Evolutionary conservation across 2,888 invertebrate genomes (phyloP).

Genomic region (Noctua janthina): DNA sequence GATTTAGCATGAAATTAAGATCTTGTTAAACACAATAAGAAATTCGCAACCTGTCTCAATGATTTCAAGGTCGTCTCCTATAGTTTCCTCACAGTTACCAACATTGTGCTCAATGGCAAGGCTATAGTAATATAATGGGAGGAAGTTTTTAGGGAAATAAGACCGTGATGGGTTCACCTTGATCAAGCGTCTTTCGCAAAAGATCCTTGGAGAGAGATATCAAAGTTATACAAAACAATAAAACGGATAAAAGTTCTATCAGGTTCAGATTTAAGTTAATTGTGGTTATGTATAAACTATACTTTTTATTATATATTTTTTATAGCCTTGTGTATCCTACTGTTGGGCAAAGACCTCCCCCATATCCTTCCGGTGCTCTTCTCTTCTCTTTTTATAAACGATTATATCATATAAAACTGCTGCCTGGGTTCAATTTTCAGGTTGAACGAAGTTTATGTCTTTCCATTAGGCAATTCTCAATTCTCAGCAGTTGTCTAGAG

Average conservation of each 20-base stretch:
- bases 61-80: constrained; percentile 15
- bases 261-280: neutral
- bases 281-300: neutral
- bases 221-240: neutral
- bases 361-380: too few species aligned
- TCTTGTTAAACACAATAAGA: constrained; percentile 1
- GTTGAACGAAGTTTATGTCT: too few species aligned
- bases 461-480: neutral
- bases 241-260: neutral
- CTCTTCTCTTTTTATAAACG: too few species aligned
- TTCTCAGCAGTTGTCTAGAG: too few species aligned
- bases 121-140: constrained; percentile 26
- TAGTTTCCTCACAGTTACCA: constrained; percentile 29
- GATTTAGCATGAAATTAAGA: constrained; percentile 26
- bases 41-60: constrained; percentile 21
- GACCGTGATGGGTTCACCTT: constrained; percentile 13
- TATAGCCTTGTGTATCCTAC: too few species aligned
- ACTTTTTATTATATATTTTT: too few species aligned
- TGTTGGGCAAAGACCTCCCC: too few species aligned
- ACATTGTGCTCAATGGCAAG: constrained; percentile 39
- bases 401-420: too few species aligned
- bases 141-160: constrained; percentile 29
- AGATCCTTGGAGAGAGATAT: neutral
- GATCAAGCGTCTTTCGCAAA: neutral
- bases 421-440: too few species aligned